phyloP scores from a whole-genome alignment of 2,113 vertebrate species.

The Syngnathus floridae region DNA sequence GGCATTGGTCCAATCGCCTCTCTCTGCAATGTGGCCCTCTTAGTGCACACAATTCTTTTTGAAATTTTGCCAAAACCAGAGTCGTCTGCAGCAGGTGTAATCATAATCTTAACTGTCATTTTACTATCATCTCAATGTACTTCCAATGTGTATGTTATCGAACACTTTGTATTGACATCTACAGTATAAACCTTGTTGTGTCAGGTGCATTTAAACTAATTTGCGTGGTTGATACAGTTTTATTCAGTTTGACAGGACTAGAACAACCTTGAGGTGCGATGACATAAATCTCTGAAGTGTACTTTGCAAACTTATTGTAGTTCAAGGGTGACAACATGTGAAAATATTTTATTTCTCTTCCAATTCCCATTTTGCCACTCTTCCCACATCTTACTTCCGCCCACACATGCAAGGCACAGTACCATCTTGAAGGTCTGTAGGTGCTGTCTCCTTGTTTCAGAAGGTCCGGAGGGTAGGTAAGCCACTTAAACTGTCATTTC shows the following conservation, averaged over 20 bases:
- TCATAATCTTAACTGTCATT: too few relatives aligned
- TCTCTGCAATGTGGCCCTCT: background rate
- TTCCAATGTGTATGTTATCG: background rate
- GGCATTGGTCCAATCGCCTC: background rate
- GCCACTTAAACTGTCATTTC: slow-evolving; percentile 75
- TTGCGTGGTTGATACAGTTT: background rate
- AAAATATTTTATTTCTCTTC: slow-evolving; percentile 7
- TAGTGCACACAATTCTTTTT: background rate
- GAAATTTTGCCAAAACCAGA: too few relatives aligned
- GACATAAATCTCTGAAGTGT: slow-evolving; percentile 4
- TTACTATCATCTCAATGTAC: background rate
- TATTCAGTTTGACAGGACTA: background rate
- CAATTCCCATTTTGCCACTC: slow-evolving; percentile 5
- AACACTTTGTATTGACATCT: background rate
- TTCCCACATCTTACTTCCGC: slow-evolving; percentile 13
- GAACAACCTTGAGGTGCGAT: slow-evolving; percentile 1
- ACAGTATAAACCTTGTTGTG: background rate
- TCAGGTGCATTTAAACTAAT: background rate
- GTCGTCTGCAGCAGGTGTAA: too few relatives aligned
- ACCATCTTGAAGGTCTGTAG: slow-evolving; percentile 21
- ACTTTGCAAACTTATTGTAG: slow-evolving; percentile 3
- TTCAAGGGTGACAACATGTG: slow-evolving; percentile 7
- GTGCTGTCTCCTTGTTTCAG: slow-evolving; percentile 46
- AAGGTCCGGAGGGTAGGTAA: slow-evolving; percentile 57
- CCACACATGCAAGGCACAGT: slow-evolving; percentile 13